Base-by-base conservation (phyloP, 2,888 invertebrate species). In the Scaptomyza cyrtandrae region DNA sequence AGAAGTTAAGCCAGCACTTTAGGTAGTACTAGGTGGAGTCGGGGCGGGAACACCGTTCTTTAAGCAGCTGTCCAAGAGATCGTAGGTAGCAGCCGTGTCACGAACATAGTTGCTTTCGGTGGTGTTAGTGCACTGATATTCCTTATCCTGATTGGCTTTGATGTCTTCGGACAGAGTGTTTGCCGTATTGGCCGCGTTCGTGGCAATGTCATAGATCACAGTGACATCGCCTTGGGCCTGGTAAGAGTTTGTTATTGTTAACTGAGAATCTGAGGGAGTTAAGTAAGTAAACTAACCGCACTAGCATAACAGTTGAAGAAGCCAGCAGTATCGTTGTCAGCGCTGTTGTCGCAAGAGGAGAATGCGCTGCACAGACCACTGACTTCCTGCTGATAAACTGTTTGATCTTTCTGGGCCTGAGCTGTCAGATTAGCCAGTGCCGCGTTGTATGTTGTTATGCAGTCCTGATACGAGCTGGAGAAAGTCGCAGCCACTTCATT, bases 251-350 rank as follows among this genome's bases (percentile, higher is more conserved):
- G 3, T n/a, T 39, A 1, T 35, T 31, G n/a, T 52, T 37, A 37
- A 10, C 6, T 24, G 24, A 37, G 19, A n/a, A 27, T 13, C 13
- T 52, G 3, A 14, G 24, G 6, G 4, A 7, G 0, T 39, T 9
- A 13, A 14, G 6, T 3, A 13, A 14, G 6, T 19, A 0, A 6
- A 75, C 86, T 68, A 54, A 90, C 89, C 31, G 76, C 80, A 4
- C 27, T 62, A 9, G 89, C 80, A 33, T 85, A 88, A 55, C 90
- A 90, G 56, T 72, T 80, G 66, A 90, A 90, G 73, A 90, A 90
- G 27, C 33, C 52, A 43, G 80, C 45, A 31, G 76, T 75, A 14
- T 79, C 76, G 10, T 65, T 76, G 41, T 64, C 54, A 0, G 49
- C 46, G 37, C 53, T 59, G 6, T 14, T 44, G 53, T 86, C 69